Conservation (phyloP, 2,888 invertebrate species). For the Trachelus stipa region DNA sequence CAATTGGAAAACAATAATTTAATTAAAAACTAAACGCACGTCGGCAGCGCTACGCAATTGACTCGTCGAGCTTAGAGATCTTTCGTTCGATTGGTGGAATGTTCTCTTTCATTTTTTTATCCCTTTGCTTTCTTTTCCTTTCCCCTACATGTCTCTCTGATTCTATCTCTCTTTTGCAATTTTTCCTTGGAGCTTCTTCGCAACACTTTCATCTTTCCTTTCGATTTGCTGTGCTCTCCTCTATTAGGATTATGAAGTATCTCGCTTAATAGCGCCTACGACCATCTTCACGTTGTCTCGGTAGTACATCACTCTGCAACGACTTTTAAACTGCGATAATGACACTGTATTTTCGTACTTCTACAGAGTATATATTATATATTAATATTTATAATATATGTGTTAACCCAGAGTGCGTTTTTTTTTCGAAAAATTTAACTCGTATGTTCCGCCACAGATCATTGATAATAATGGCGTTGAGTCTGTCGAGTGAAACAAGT, state of each 20-base stretch:
- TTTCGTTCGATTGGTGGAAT: conserved; percentile 47
- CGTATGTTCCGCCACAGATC: conserved; percentile 14
- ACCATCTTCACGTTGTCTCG: conserved; percentile 4
- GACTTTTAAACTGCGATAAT: conserved; percentile 43
- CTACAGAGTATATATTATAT: conserved; percentile 56
- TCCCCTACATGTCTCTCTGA: background rate
- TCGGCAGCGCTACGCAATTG: conserved; percentile 32
- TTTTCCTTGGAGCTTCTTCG: conserved; percentile 25
- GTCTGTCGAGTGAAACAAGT: conserved; percentile 31
- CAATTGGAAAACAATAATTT: conserved; percentile 36
- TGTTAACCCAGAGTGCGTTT: conserved; percentile 39
- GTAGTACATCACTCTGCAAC: conserved; percentile 27
- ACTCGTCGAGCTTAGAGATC: conserved; percentile 25
- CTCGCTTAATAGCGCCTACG: background rate
- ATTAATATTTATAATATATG: conserved; percentile 49
- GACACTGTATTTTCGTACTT: conserved; percentile 47
- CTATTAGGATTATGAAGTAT: too few species aligned
- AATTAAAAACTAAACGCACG: conserved; percentile 42
- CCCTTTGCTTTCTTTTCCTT: conserved; percentile 6
- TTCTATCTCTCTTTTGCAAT: conserved; percentile 26
- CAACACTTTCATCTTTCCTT: conserved; percentile 23
- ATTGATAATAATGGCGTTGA: conserved; percentile 28
- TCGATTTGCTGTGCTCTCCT: conserved; percentile 11
- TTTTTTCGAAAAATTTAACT: conserved; percentile 15
- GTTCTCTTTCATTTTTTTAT: conserved; percentile 34